Base-by-base conservation (phyloP, 2,797 vertebrate genomes). In the Trachurus trachurus region DNA sequence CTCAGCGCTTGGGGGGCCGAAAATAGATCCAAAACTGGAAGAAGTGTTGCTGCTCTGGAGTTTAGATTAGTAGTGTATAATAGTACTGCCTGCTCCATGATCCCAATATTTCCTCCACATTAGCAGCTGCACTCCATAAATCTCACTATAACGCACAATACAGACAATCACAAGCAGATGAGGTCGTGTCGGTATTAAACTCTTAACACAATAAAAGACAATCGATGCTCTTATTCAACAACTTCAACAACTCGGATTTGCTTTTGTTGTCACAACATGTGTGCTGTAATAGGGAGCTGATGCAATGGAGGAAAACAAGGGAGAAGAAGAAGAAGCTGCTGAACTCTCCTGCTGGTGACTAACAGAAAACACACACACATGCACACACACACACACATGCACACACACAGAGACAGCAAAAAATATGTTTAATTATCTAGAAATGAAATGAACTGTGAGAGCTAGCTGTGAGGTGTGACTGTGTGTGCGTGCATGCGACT, bases 221-320 rank as follows among this genome's bases (percentile, higher is more conserved):
- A 75, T 64, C 49, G 49, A 53, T 58, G 65, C 29, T 63, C 71
- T 76, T 65, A 83, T 76, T 85, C 62, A 69, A 83, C 49, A 71
- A 58, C 62, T 81, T 59, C 54, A 81, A 71, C 57, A 75, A 47
- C 66, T 58, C 49, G 11, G 57, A 83, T 90, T 86, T 87, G 61
- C 4, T 84, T 69, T 74, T 71, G 53, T 54, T 69, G 70, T 88
- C 57, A 63, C 15, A 1, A 54, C 5, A 5, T 34, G 47, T 57
- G 42, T 49, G 68, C 44, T 75, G 62, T 74, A 86, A 71, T 31
- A 49, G 39, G 21, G 70, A 63, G 65, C 80, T 88, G 88, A 90
- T 85, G 85, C 84, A 90, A 87, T 58, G 31, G 52, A 15, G 68
- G 74, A 88, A 86, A 84, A 87, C 79, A 78, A 84, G 66, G 45